phyloP scores from a whole-genome alignment of 2,888 invertebrate species.

The Lepidocyrtinus sp. region DNA sequence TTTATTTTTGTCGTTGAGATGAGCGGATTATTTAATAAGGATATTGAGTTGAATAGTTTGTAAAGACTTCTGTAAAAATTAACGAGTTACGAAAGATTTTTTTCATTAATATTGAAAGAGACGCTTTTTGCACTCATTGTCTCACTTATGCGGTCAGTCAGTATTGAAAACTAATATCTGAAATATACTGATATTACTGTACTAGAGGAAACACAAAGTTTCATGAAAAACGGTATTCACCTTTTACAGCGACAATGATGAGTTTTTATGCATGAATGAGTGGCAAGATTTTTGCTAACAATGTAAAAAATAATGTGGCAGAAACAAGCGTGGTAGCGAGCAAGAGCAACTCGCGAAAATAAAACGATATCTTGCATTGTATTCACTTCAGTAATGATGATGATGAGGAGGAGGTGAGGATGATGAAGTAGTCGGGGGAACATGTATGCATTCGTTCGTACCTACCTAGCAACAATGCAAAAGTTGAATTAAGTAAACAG shows the following conservation, averaged over 20 bases:
- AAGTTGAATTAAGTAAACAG: conserved; percentile 4
- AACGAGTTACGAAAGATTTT: no score
- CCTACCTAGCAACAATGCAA: background rate
- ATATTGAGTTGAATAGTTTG: no score
- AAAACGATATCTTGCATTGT: background rate
- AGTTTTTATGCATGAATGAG: conserved; percentile 3
- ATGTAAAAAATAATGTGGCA: background rate
- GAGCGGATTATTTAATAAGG: no score
- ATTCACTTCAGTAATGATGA: background rate
- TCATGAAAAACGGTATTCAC: background rate
- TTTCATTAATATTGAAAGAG: no score
- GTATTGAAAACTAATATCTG: no score
- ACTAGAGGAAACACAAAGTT: background rate
- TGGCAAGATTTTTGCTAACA: conserved; percentile 6
- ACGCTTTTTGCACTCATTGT: no score
- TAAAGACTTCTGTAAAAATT: no score
- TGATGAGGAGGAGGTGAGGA: background rate
- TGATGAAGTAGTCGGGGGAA: background rate
- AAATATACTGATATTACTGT: no score
- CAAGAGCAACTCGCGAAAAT: background rate
- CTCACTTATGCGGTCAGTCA: no score
- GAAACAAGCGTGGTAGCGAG: background rate
- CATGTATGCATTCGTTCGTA: background rate
- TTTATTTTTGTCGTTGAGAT: no score
- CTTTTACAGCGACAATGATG: background rate